phyloP scores from a whole-genome alignment of 2,888 invertebrate genomes.

The Chrysomela aeneicollis region DNA sequence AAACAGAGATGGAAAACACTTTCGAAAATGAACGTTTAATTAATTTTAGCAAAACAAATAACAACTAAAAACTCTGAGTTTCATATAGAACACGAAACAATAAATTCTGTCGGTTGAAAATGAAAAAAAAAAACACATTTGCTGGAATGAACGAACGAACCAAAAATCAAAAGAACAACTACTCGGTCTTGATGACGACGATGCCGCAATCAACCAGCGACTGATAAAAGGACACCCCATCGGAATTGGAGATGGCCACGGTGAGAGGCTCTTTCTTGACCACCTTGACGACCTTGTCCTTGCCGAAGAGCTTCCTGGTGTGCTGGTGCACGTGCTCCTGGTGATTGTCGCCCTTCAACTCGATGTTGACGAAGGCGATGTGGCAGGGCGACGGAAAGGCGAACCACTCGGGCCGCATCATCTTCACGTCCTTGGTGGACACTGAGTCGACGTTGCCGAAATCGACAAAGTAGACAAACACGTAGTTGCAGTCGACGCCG shows the following conservation, averaged over 20 bases:
- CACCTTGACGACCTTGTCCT: slow-evolving; percentile 43
- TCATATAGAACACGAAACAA: no score
- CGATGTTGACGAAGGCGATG: slow-evolving; percentile 61
- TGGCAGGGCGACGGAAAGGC: slow-evolving; percentile 65
- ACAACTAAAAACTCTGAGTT: no score
- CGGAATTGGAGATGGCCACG: slow-evolving; percentile 48
- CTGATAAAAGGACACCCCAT: slow-evolving; percentile 47
- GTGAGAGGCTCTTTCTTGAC: slow-evolving; percentile 45
- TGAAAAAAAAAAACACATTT: no score
- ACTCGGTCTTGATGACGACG: not conserved
- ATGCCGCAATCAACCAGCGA: slow-evolving; percentile 42
- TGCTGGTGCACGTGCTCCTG: slow-evolving; percentile 37
- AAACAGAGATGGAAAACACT: no score
- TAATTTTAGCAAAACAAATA: no score
- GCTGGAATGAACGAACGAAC: no score
- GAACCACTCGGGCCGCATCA: slow-evolving; percentile 64
- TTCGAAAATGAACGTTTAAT: no score
- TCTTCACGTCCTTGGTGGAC: slow-evolving; percentile 61
- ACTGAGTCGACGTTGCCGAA: slow-evolving; percentile 74
- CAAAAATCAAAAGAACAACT: not conserved
- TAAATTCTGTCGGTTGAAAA: no score
- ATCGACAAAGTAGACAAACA: slow-evolving; percentile 77
- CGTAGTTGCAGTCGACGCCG: slow-evolving; percentile 53
- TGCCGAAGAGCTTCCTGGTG: slow-evolving; percentile 42
- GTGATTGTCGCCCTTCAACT: slow-evolving; percentile 37